Evolutionary conservation across 2,113 vertebrate genomes (phyloP), one percentile per base, ranked within the genome.

Genomic region (Galbula dea): DNA sequence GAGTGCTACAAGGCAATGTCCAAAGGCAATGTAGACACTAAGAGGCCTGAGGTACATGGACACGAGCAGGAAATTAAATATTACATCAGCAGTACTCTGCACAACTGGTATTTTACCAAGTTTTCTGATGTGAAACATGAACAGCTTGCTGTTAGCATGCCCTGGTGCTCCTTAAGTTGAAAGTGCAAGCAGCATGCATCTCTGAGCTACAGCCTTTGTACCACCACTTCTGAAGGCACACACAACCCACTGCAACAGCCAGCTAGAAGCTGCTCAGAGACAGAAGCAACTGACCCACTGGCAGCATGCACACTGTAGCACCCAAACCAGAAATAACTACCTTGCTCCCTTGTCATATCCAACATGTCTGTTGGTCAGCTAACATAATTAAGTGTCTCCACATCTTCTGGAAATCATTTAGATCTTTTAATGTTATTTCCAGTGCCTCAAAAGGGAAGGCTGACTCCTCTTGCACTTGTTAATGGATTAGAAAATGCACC

Each of bases 291-390:
- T 57, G 49, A 29, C 20, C 22, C 11, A 3, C 59, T 48, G 27
- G 24, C 4, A 4, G 57, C 37, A 51, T 0, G 0, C 32, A 27
- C 18, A 7, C 11, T 5, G 8, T 15, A 27, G 19, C 5, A 0
- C 18, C 23, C 34, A 32, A 19, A 37, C 4, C 22, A 71, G 45
- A 59, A 66, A 49, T 3, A 29, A 54, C 37, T 41, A 55, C 54
- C 27, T 73, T 10, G 24, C 24, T 61, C 36, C 39, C 14, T 41
- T 29, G 30, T 36, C 63, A 30, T 19, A 61, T 36, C 32, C 45
- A 83, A 72, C n/a, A 43, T 4, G 4, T 7, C 43, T 49, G 29
- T 54, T 45, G 52, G 26, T 45, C 41, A 67, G 23, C 12, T 37
- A 61, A 61, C 17, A 23, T 10, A 3, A 55, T 9, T 3, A 22